Conservation (phyloP, 2,113 vertebrate genomes). For the Notothenia rossii region DNA sequence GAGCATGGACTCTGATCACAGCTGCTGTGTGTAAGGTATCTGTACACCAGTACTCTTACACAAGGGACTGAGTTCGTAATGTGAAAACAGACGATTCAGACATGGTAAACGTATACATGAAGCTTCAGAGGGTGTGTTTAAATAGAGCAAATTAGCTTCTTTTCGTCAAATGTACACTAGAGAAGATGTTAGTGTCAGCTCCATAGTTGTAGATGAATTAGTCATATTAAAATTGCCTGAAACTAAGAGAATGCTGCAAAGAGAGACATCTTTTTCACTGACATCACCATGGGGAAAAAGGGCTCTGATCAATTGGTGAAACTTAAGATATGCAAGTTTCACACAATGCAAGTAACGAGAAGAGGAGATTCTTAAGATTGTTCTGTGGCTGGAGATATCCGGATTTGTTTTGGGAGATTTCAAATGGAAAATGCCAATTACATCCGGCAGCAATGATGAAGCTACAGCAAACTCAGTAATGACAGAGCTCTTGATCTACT, state of each 20-base stretch:
- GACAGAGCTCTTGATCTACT: slow-evolving; percentile 54
- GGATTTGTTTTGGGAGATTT: slow-evolving; percentile 44
- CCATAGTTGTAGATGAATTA: background rate
- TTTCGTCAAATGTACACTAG: background rate
- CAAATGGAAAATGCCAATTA: slow-evolving; percentile 34
- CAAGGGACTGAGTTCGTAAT: background rate
- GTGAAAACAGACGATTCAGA: background rate
- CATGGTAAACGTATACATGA: background rate
- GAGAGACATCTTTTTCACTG: background rate
- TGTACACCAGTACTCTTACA: slow-evolving; percentile 7
- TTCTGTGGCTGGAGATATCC: slow-evolving; percentile 13
- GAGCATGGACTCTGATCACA: slow-evolving; percentile 27
- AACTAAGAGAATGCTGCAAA: background rate
- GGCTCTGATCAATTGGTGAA: background rate
- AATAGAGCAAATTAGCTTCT: background rate
- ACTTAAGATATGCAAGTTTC: background rate
- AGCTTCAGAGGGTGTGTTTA: background rate
- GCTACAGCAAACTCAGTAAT: slow-evolving; percentile 32
- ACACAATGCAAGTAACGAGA: slow-evolving; percentile 17
- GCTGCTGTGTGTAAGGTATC: slow-evolving; percentile 26
- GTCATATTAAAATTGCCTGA: background rate
- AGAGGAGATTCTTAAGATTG: slow-evolving; percentile 22
- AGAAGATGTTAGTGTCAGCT: background rate
- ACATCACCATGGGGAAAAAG: background rate
- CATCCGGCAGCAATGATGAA: slow-evolving; percentile 36